Base-by-base conservation (phyloP, 1,140 invertebrate genomes). In the Lepidotrigona ventralis region DNA sequence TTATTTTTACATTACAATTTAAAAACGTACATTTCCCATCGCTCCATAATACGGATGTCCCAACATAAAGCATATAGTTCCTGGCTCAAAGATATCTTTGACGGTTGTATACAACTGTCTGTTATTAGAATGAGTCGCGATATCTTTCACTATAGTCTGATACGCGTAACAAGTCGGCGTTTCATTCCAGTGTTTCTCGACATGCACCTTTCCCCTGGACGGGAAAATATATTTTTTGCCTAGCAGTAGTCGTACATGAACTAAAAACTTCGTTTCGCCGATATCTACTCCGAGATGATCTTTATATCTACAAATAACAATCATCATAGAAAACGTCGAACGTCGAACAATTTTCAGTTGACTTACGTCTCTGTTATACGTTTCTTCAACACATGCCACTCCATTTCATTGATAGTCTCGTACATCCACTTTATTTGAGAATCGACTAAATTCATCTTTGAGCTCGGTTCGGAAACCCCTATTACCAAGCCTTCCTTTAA, bases 11-110 rank as follows among this genome's bases (percentile, higher is more conserved):
- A 60, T 60, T n/a, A n/a, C 17, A 51, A 1, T 53, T 1, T 72
- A 14, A 21, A 53, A 15, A 58, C 90, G 90, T 87, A 98, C 97
- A 88, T 96, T 95, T 69, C 96, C 98, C 89, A 96, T 95, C 72
- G 95, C 95, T 21, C 98, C 98, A 93, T 98, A 98, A 93, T 97
- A 96, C 4, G 96, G 97, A 85, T 96, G 95, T 0, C 96, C 96
- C 14, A 98, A 92, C 93, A 98, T 96, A 90, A 98, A 99, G 76
- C 97, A 96, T 3, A 91, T 88, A 69, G 95, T 95, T 1, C 96
- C 96, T 5, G 93, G 90, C 2, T 96, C 95, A 88, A 98, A 99
- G 1, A 98, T 94, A 58, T 98, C 96, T n/a, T 95, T 93, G 21
- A 98, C 93, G 26, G 95, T 95, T 63, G 92, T 94, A 84, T 94